Base-by-base conservation (phyloP, 2,113 vertebrate genomes). In the Leptobrachium leishanense region DNA sequence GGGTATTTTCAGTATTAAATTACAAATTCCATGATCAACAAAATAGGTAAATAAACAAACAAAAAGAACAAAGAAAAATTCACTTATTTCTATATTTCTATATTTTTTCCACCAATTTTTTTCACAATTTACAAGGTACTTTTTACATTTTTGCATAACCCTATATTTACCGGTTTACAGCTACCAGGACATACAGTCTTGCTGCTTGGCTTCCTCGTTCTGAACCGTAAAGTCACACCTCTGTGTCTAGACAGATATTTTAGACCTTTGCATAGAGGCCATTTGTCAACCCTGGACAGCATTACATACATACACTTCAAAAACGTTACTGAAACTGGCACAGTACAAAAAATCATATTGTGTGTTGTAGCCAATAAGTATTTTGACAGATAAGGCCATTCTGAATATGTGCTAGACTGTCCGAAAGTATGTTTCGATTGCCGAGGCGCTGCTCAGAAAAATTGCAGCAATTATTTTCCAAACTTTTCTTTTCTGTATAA, bases 391-490 rank as follows among this genome's bases (percentile, higher is more conserved):
- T 75, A 65, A 46, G 74, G 43, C 43, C 20, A 75, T 75, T 75
- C 20, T 65, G 12, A 1, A 54, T 1, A 6, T 54, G 12, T 66
- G 11, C 40, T 41, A 53, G 73, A 43, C 50, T 57, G 12, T 57
- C 59, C n/a, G 11, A 54, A 54, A 8, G 12, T 54, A 1, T 54
- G 20, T 31, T 50, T 50, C 8, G 8, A 8, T 59, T 59, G 42
- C 3, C 43, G 31, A 77, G 76, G 39, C 55, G 39, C 66, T 44
- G 65, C 40, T 57, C 43, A 44, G 66, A 15, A 68, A 31, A 76
- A 77, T 77, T 41, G 62, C 67, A 31, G 54, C 76, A 77, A 70
- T 77, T 70, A 70, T 70, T 70, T 46, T 40, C 5, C 12, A 59
- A 40, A 50, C 62, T 70, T 68, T 69, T 69, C 46, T 43, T 64